phyloP scores from a whole-genome alignment of 2,888 invertebrate genomes.

The Tupiocoris notatus region DNA sequence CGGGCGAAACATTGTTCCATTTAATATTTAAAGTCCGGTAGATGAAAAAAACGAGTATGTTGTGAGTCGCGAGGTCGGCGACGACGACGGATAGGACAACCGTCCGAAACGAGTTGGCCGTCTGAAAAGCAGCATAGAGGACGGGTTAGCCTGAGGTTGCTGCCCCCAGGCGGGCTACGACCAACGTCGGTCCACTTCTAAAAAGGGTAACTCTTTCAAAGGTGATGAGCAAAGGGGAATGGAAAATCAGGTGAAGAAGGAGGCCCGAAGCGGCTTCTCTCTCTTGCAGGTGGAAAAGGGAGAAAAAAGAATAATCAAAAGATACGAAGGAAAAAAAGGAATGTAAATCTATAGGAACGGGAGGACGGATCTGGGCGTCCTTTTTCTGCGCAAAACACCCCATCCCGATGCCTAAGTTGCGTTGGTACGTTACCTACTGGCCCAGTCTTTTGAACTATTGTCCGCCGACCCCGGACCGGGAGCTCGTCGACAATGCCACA shows the following conservation, averaged over 20 bases:
- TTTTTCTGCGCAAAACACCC: slow-evolving; percentile 10
- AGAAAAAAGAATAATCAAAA: slow-evolving; percentile 31
- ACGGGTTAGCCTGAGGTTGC: slow-evolving; percentile 40
- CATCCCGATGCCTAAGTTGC: not conserved
- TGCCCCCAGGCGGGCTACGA: slow-evolving; percentile 33
- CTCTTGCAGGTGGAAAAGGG: slow-evolving; percentile 24
- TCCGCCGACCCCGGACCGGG: slow-evolving; percentile 8
- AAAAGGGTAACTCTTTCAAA: slow-evolving; percentile 26
- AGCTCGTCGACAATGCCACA: slow-evolving; percentile 29
- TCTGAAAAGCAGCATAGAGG: not conserved
- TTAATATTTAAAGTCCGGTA: slow-evolving; percentile 34
- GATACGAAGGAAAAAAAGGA: slow-evolving; percentile 15
- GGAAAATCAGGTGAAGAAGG: not conserved
- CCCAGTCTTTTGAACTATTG: slow-evolving; percentile 15
- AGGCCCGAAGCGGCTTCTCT: not conserved
- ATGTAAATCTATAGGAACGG: slow-evolving; percentile 16
- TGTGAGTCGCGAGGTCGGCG: slow-evolving; percentile 31
- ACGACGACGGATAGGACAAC: slow-evolving; percentile 4
- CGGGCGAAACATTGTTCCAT: not conserved
- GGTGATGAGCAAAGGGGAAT: not conserved
- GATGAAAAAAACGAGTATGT: slow-evolving; percentile 25
- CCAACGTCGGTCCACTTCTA: not conserved
- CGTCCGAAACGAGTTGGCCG: slow-evolving; percentile 18
- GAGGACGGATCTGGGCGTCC: slow-evolving; percentile 13
- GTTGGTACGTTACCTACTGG: slow-evolving; percentile 27